Evolutionary conservation across 2,797 vertebrate genomes (phyloP).

Genomic region (Aeoliscus strigatus): DNA sequence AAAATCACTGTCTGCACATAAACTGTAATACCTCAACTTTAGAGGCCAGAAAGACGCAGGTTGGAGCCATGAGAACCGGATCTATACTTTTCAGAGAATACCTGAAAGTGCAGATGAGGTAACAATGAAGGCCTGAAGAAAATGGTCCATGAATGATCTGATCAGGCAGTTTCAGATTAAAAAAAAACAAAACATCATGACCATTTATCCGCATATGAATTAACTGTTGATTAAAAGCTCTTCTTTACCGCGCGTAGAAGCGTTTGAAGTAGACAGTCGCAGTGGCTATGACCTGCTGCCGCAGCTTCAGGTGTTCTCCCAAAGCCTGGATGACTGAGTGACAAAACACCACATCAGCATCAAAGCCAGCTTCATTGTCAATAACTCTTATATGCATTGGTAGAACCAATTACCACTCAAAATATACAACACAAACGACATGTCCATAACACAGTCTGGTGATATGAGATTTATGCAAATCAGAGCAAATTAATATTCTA

Average conservation of each 20-base stretch:
- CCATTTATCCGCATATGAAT: too few relatives aligned
- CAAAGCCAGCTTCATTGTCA: too few relatives aligned
- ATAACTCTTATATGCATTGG: too few relatives aligned
- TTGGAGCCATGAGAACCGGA: conserved; percentile 98
- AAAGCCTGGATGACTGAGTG: conserved; percentile 93
- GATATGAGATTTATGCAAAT: too few relatives aligned
- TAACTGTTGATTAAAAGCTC: background rate
- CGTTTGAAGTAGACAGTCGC: conserved; percentile 99
- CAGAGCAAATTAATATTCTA: too few relatives aligned
- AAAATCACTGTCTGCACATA: too few relatives aligned
- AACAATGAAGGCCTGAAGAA: background rate
- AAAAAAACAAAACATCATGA: too few relatives aligned
- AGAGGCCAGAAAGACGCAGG: conserved; percentile 99
- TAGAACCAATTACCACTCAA: too few relatives aligned
- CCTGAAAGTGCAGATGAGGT: conserved; percentile 59
- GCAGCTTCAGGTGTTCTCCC: conserved; percentile 97
- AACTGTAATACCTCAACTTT: conserved; percentile 90
- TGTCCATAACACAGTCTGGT: background rate
- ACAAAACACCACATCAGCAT: conserved; percentile 18
- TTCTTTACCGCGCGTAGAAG: conserved; percentile 93
- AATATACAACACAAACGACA: background rate
- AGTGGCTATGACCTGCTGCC: conserved; percentile 98
- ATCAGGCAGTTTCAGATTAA: background rate
- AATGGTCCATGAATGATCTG: background rate
- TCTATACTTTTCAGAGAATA: conserved; percentile 99